These are phyloP conservation scores for Tautogolabrus adspersus DNA, from an alignment of 2,113 vertebrate genomes.

Conservation along the genomic window DNA sequence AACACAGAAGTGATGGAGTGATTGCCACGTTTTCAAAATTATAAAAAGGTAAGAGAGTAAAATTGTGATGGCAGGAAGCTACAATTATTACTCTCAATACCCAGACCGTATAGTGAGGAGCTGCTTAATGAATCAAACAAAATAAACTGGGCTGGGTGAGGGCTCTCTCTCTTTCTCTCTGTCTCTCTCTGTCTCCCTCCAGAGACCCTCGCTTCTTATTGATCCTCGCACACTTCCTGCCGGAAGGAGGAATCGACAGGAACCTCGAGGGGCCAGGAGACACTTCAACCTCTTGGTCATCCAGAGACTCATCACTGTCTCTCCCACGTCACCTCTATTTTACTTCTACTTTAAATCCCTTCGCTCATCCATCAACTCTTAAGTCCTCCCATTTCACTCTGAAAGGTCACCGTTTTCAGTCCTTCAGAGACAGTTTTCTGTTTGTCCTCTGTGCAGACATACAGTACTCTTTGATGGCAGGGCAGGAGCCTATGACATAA, in stretches of 20 bases:
- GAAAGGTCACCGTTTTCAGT: constrained; percentile 9
- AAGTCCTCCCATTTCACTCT: background rate
- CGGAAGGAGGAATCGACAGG: constrained; percentile 73
- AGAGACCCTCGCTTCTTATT: constrained; percentile 70
- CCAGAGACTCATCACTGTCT: constrained; percentile 20
- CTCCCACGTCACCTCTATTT: constrained; percentile 27
- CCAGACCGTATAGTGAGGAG: background rate
- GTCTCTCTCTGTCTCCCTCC: constrained; percentile 32
- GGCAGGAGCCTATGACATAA: constrained; percentile 7
- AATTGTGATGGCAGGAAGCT: constrained; percentile 16
- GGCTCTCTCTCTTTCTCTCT: constrained; percentile 35
- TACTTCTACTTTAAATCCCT: constrained; percentile 4
- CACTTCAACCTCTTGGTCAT: constrained; percentile 50
- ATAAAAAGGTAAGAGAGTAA: background rate
- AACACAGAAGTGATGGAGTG: too few species aligned
- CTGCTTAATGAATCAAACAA: constrained; percentile 48
- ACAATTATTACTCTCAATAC: background rate
- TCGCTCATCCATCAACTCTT: background rate
- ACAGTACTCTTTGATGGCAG: background rate
- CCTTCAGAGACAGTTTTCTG: background rate
- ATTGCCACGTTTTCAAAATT: too few species aligned
- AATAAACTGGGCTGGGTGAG: constrained; percentile 34
- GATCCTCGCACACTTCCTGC: constrained; percentile 78
- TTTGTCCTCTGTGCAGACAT: constrained; percentile 2
- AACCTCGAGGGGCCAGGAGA: constrained; percentile 52